These are phyloP conservation scores for Chaetogeoica ovagalla DNA, from an alignment of 2,888 invertebrate genomes.

Conservation along the genomic window DNA sequence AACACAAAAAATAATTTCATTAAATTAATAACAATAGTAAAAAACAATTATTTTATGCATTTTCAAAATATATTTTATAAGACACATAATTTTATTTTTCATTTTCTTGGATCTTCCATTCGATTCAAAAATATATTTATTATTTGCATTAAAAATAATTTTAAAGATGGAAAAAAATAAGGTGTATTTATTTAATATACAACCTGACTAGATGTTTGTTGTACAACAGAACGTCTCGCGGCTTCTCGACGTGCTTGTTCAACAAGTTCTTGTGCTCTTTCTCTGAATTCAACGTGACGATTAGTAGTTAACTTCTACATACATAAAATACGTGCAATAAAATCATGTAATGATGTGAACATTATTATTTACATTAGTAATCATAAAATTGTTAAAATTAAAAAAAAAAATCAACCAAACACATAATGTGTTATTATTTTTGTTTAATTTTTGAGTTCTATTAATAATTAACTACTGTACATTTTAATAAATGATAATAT, in stretches of 20 bases:
- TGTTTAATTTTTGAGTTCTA: too few species aligned
- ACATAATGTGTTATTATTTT: too few species aligned
- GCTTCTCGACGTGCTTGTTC: constrained; percentile 77
- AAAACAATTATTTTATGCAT: neutral
- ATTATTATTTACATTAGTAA: too few species aligned
- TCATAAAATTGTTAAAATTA: too few species aligned
- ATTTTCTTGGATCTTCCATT: too few species aligned
- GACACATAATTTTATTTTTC: too few species aligned
- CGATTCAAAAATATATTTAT: neutral
- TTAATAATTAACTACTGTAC: too few species aligned
- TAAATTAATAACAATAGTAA: neutral
- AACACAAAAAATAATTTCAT: neutral
- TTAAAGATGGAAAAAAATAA: neutral
- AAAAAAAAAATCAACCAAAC: too few species aligned
- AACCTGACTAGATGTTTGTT: constrained; percentile 54
- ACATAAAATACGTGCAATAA: constrained; percentile 32
- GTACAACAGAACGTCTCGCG: constrained; percentile 59
- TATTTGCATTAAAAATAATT: neutral
- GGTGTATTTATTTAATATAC: constrained; percentile 15
- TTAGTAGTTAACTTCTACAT: constrained; percentile 62
- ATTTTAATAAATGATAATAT: too few species aligned
- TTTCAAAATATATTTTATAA: too few species aligned
- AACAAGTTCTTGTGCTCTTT: constrained; percentile 79
- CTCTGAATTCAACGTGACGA: constrained; percentile 81
- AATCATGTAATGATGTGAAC: constrained; percentile 18